Evolutionary conservation across 2,888 invertebrate genomes (phyloP).

Genomic region (Melieria omissa): DNA sequence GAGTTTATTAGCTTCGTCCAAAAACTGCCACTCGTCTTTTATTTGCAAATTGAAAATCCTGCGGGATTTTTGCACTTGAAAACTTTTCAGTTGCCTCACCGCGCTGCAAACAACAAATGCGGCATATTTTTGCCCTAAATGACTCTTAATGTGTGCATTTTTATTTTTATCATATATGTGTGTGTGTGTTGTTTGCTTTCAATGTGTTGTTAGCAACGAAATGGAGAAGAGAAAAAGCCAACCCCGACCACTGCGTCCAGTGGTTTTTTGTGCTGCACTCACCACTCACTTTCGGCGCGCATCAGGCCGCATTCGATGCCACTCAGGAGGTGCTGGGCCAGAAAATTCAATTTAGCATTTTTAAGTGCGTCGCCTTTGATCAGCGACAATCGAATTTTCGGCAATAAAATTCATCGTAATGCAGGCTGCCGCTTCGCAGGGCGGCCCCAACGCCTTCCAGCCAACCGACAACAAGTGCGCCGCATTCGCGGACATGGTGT

Average conservation of each 20-base stretch:
- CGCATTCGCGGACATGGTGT: constrained; percentile 15
- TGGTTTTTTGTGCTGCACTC: constrained; percentile 8
- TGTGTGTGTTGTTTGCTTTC: too few relatives aligned
- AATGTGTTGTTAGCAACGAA: too few relatives aligned
- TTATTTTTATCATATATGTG: too few relatives aligned
- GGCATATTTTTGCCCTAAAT: too few relatives aligned
- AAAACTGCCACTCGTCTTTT: not conserved
- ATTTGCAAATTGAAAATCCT: constrained; percentile 55
- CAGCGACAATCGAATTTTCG: constrained; percentile 64
- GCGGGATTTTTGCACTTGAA: constrained; percentile 47
- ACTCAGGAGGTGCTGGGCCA: constrained; percentile 55
- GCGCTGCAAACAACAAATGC: too few relatives aligned
- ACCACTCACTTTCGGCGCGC: constrained; percentile 5
- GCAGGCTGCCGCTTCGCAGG: not conserved
- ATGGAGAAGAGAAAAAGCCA: not conserved
- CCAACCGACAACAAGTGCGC: constrained; percentile 6
- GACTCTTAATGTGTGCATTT: too few relatives aligned
- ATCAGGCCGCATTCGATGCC: constrained; percentile 14
- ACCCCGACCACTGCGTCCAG: constrained; percentile 13
- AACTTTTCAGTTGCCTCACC: not conserved
- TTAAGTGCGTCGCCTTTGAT: constrained; percentile 66
- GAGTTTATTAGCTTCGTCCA: not conserved
- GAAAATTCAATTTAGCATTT: constrained; percentile 65
- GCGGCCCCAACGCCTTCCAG: not conserved
- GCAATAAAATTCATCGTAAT: constrained; percentile 54